Conservation (phyloP, 2,888 invertebrate species). For the Augiades crinisus region DNA sequence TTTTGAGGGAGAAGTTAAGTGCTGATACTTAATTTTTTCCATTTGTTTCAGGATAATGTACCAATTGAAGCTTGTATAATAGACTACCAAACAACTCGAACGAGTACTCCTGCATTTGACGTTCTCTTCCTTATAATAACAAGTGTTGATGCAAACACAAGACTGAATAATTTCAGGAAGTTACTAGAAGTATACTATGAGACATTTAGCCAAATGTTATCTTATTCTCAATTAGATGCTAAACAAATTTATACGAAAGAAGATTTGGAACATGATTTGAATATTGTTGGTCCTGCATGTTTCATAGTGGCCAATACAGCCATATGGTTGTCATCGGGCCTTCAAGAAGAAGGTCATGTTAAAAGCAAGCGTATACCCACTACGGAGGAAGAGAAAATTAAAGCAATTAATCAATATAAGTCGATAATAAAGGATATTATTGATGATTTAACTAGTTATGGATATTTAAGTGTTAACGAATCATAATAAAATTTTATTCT, state of each 20-base stretch:
- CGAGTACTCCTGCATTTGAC: conserved; percentile 63
- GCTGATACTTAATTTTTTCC: background rate
- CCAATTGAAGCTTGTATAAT: conserved; percentile 61
- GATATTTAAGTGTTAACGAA: conserved; percentile 39
- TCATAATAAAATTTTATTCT: background rate
- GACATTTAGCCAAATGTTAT: conserved; percentile 45
- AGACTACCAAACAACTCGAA: conserved; percentile 64
- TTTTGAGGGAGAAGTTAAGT: too few relatives aligned
- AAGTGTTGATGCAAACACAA: conserved; percentile 50
- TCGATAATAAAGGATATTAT: conserved; percentile 51
- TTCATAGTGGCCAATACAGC: conserved; percentile 67
- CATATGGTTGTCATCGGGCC: conserved; percentile 60
- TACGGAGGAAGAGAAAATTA: conserved; percentile 47
- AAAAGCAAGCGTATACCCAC: conserved; percentile 52
- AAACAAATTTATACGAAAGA: conserved; percentile 45
- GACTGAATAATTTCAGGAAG: conserved; percentile 43
- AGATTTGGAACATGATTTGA: conserved; percentile 55
- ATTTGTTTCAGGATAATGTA: conserved; percentile 48
- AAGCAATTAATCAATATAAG: conserved; percentile 51
- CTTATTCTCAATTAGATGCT: conserved; percentile 39
- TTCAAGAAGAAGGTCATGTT: conserved; percentile 69
- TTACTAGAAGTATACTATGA: conserved; percentile 55
- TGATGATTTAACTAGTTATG: conserved; percentile 55
- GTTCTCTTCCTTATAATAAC: conserved; percentile 58
- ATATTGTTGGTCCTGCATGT: conserved; percentile 56